phyloP scores from a whole-genome alignment of 2,797 vertebrate genomes.

The Pseudochaenichthys georgianus region DNA sequence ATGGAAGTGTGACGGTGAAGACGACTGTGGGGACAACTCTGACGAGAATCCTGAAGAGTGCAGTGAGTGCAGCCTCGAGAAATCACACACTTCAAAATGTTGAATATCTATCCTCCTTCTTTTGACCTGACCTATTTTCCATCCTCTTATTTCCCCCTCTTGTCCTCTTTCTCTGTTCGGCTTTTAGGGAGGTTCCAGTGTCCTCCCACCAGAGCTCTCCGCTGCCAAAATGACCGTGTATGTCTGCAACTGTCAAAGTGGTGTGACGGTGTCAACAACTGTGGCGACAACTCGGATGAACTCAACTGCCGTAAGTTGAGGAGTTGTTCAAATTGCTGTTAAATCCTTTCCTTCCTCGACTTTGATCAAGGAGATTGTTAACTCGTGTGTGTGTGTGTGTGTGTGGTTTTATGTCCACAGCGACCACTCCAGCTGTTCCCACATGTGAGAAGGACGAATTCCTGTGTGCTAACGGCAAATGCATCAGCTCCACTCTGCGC shows the following conservation, averaged over 20 bases:
- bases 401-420: conserved; percentile 46
- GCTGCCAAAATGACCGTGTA: conserved; percentile 94
- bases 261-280: conserved; percentile 92
- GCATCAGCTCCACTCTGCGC: conserved; percentile 90
- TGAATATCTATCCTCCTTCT: background rate
- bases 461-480: conserved; percentile 88
- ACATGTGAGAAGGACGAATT: conserved; percentile 93
- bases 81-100: background rate
- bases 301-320: conserved; percentile 90
- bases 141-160: background rate
- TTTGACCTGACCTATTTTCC: background rate
- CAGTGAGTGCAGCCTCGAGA: conserved; percentile 80
- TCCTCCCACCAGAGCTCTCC: conserved; percentile 94
- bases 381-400: background rate
- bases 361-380: conserved; percentile 1
- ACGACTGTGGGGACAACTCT: conserved; percentile 97
- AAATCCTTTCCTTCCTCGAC: background rate
- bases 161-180: background rate
- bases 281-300: conserved; percentile 93
- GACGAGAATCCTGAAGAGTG: conserved; percentile 94
- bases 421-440: conserved; percentile 70
- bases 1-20: conserved; percentile 97
- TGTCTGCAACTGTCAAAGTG: conserved; percentile 92
- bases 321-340: background rate
- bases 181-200: conserved; percentile 90